Evolutionary conservation across 2,797 vertebrate genomes (phyloP).

Genomic region (Zenarchopterus dispar): DNA sequence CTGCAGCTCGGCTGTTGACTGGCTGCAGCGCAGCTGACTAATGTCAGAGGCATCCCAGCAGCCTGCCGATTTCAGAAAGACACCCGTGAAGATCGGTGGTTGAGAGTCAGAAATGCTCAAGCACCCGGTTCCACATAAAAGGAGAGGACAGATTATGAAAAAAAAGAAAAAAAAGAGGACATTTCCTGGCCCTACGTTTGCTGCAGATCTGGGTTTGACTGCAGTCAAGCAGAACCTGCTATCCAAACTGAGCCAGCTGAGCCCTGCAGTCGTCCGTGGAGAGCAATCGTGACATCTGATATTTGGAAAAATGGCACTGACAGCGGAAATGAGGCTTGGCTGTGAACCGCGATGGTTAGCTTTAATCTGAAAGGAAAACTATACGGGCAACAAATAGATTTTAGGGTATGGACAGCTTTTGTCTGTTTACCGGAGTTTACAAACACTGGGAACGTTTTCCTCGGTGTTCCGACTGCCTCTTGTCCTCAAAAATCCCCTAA

Average conservation of each 20-base stretch:
- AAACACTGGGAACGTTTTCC: conserved; percentile 56
- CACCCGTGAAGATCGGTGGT: conserved; percentile 42
- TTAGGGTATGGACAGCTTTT: conserved; percentile 25
- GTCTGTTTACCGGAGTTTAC: conserved; percentile 62
- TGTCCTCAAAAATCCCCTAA: conserved; percentile 50
- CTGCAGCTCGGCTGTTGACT: conserved; percentile 36
- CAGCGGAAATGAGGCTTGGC: conserved; percentile 40
- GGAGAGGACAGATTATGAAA: conserved; percentile 16
- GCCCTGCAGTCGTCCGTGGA: conserved; percentile 13
- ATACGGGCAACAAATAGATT: conserved; percentile 48
- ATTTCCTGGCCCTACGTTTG: conserved; percentile 26
- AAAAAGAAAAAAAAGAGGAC: conserved; percentile 10
- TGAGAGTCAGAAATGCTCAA: conserved; percentile 48
- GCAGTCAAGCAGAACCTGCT: conserved; percentile 35
- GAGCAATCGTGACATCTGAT: conserved; percentile 29
- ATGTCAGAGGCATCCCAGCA: conserved; percentile 66
- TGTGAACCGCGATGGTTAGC: conserved; percentile 34
- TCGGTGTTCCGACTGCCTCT: conserved; percentile 36
- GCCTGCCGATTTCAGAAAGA: conserved; percentile 41
- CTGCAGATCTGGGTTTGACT: conserved; percentile 44
- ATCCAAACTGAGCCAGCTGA: conserved; percentile 8
- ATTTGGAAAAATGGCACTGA: neutral
- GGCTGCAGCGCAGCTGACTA: conserved; percentile 56
- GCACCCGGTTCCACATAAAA: conserved; percentile 20
- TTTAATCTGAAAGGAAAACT: conserved; percentile 42